Conservation (phyloP, 1,140 invertebrate genomes). For the Musca vetustissima region DNA sequence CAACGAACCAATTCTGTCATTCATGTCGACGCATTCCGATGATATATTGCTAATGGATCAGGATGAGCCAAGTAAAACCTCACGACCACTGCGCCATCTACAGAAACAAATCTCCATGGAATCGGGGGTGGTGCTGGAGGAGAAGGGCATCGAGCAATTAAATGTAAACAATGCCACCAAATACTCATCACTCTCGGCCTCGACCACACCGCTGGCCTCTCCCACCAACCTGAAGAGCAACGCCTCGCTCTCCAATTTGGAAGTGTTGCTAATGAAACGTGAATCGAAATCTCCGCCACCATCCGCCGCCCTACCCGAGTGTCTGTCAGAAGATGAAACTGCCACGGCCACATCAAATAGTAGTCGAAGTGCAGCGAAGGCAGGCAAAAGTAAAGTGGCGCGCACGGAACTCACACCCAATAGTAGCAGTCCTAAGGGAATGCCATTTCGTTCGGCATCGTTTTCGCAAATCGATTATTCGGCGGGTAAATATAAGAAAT, state of each 20-base stretch:
- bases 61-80: conserved; percentile 20
- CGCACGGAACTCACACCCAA: conserved; percentile 60
- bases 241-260: conserved; percentile 53
- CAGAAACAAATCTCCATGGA: background rate
- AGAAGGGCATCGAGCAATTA: background rate
- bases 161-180: conserved; percentile 1
- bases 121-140: background rate
- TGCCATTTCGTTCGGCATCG: conserved; percentile 76
- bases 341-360: conserved; percentile 28
- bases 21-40: conserved; percentile 23
- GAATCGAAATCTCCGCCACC: conserved; percentile 52
- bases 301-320: conserved; percentile 23
- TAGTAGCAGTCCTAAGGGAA: conserved; percentile 62
- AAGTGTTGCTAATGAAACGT: conserved; percentile 45
- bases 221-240: conserved; percentile 47
- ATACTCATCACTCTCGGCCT: background rate
- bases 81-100: background rate
- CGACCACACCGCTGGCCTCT: conserved; percentile 36
- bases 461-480: conserved; percentile 80
- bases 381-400: conserved; percentile 59
- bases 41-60: conserved; percentile 31
- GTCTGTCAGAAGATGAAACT: conserved; percentile 17
- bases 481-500: conserved; percentile 45
- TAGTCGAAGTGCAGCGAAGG: conserved; percentile 43
- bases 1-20: conserved; percentile 11